Evolutionary conservation across 2,113 vertebrate genomes (phyloP), one percentile per base, ranked within the genome.

Genomic region (Indri indri): DNA sequence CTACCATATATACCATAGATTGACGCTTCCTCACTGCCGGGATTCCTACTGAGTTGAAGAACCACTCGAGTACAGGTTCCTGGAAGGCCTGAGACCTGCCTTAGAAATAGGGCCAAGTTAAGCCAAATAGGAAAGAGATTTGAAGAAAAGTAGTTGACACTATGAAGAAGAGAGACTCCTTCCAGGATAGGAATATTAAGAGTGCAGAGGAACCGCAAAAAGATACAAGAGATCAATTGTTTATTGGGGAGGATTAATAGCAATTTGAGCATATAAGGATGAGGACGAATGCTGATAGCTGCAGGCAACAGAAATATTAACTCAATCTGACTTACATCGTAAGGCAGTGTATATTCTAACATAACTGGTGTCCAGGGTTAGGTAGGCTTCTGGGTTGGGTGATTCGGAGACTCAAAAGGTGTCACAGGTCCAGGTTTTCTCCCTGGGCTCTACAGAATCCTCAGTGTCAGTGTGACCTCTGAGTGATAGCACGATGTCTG

Each of bases 1-100:
- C 8, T 6, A 5, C 5, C n/a, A 20, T 8, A 4, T 1, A 42
- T 3, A 5, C 7, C n/a, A 16, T 6, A 5, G 1, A 50, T 27
- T 47, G 7, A 34, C 23, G 14, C 1, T 40, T 71, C 50, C 2
- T 81, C 17, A 3, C 20, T 66, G 52, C 20, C 50, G 59, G 61
- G 3, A 54, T 7, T 40, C 17, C 42, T 74, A 14, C 0, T 37
- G 13, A 42, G 18, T 2, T 66, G 50, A 73, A 25, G 18, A 54
- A 34, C 22, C 52, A 13, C n/a, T 40, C 4, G 16, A 88, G 18
- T 74, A 82, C 0, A 42, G 17, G 2, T 52, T 6, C 79, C 37
- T 66, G 57, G 13, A 77, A 83, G 27, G 22, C 42, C 8, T 30
- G 2, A 73, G 22, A 65, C 12, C 14, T 89, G 23, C 57, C 57